Percentiles rank a stretch among this genome's conserved stretches.
phyloP scores from a whole-genome alignment of 2,888 invertebrate genomes.

The Esperia sulphurella region DNA sequence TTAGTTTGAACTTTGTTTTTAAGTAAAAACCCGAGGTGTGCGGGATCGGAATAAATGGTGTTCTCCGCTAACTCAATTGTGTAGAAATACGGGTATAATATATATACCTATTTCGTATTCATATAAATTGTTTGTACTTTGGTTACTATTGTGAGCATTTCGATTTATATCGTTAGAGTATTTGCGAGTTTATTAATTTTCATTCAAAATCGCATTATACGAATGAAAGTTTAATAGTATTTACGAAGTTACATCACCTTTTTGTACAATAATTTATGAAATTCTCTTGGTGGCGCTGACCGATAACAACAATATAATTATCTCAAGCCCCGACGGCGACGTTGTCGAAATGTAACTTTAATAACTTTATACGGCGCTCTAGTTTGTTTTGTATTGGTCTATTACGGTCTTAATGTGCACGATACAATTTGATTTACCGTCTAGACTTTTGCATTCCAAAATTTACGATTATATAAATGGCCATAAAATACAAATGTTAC shows the following conservation, averaged over 20 bases:
- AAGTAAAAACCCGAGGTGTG: slow-evolving; percentile 26
- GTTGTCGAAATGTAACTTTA: slow-evolving; percentile 70
- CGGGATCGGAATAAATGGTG: slow-evolving; percentile 11
- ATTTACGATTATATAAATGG: slow-evolving; percentile 29
- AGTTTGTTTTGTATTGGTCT: slow-evolving; percentile 56
- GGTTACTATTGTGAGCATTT: neutral
- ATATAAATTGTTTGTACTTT: neutral
- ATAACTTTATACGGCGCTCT: slow-evolving; percentile 66
- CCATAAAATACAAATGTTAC: slow-evolving; percentile 9
- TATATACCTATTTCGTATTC: neutral
- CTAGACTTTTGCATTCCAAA: slow-evolving; percentile 33
- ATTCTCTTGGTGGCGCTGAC: slow-evolving; percentile 34
- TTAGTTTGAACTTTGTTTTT: slow-evolving; percentile 39
- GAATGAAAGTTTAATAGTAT: neutral
- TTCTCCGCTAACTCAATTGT: neutral
- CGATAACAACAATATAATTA: slow-evolving; percentile 69
- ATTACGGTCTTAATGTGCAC: slow-evolving; percentile 50
- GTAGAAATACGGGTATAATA: neutral
- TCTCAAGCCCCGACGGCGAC: slow-evolving; percentile 43
- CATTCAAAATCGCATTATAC: neutral
- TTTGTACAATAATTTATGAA: slow-evolving; percentile 21
- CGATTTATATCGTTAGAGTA: neutral
- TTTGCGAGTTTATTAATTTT: neutral
- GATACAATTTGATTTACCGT: slow-evolving; percentile 55
- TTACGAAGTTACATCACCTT: slow-evolving; percentile 6